These are phyloP conservation scores for Xyliphius kryptos DNA, from an alignment of 2,113 vertebrate genomes.

Conservation along the genomic window DNA sequence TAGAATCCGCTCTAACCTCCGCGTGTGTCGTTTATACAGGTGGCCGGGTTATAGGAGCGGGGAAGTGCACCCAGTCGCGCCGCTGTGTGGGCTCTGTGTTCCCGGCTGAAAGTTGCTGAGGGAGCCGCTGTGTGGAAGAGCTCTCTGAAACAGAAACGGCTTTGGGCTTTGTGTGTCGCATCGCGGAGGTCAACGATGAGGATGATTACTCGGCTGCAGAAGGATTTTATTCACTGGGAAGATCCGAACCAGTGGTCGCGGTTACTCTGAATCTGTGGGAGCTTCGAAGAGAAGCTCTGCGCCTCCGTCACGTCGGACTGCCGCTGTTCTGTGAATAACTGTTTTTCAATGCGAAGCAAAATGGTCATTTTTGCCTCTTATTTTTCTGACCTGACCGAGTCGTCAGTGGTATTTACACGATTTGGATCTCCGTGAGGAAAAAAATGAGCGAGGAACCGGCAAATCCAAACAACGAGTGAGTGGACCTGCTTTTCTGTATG, in stretches of 20 bases:
- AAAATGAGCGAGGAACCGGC: conserved; percentile 99
- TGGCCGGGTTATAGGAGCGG: conserved; percentile 40
- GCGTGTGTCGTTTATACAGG: conserved; percentile 35
- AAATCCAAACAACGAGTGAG: conserved; percentile 96
- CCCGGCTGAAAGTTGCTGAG: conserved; percentile 61
- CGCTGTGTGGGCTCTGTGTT: conserved; percentile 56
- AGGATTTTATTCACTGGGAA: conserved; percentile 68
- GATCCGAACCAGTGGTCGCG: conserved; percentile 66
- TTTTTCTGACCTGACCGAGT: conserved; percentile 74
- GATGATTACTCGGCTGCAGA: conserved; percentile 58
- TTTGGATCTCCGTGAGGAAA: conserved; percentile 88
- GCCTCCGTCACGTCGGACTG: conserved; percentile 38
- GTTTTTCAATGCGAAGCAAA: conserved; percentile 42
- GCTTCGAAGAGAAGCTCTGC: conserved; percentile 47
- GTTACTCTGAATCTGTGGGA: conserved; percentile 49
- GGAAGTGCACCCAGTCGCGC: conserved; percentile 56
- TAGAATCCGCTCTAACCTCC: conserved; percentile 4
- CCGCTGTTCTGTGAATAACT: conserved; percentile 44
- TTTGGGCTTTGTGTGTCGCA: conserved; percentile 39
- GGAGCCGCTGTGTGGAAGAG: conserved; percentile 48
- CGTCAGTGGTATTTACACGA: conserved; percentile 77
- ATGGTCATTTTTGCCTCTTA: conserved; percentile 69
- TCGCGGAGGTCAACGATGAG: conserved; percentile 49
- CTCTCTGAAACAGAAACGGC: conserved; percentile 51
- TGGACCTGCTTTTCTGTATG: no score